Percentiles rank a stretch among this genome's conserved stretches.
phyloP scores from a whole-genome alignment of 2,888 invertebrate genomes.

The Pegoplata infirma region DNA sequence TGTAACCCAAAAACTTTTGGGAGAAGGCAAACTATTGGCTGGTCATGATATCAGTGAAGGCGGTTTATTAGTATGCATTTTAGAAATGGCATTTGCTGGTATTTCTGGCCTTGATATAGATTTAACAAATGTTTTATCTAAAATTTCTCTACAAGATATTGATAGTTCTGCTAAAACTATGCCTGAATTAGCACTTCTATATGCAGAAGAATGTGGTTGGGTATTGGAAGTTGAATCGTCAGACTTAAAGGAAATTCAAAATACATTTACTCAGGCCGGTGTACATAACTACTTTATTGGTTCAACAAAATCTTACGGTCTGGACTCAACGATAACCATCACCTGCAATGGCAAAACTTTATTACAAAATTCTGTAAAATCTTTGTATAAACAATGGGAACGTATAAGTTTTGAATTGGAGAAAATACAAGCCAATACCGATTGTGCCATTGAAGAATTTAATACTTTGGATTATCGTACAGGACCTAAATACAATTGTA shows the following conservation, averaged over 20 bases:
- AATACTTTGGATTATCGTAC: slow-evolving; percentile 83
- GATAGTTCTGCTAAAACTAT: slow-evolving; percentile 69
- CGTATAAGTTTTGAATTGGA: slow-evolving; percentile 96
- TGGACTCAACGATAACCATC: slow-evolving; percentile 77
- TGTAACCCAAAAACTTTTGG: slow-evolving; percentile 90
- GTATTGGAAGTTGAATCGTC: slow-evolving; percentile 84
- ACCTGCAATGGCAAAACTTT: slow-evolving; percentile 70
- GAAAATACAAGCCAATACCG: slow-evolving; percentile 87
- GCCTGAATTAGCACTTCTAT: slow-evolving; percentile 84
- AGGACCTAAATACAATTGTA: slow-evolving; percentile 85
- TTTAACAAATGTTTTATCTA: slow-evolving; percentile 79
- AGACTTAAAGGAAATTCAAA: slow-evolving; percentile 81
- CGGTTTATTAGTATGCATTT: slow-evolving; percentile 90
- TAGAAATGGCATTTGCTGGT: slow-evolving; percentile 98
- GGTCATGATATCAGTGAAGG: slow-evolving; percentile 99
- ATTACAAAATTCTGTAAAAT: slow-evolving; percentile 82
- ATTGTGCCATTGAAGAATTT: slow-evolving; percentile 90
- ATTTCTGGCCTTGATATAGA: slow-evolving; percentile 87
- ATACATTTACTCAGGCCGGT: slow-evolving; percentile 81
- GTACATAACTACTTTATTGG: slow-evolving; percentile 86
- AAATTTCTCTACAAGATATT: slow-evolving; percentile 61
- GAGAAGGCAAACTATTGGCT: slow-evolving; percentile 80
- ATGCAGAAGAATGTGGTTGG: slow-evolving; percentile 92
- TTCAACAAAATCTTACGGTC: slow-evolving; percentile 82
- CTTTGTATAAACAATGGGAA: slow-evolving; percentile 93